Percentiles rank a stretch among this genome's conserved stretches.
Conservation (phyloP, 1,140 invertebrate species). For the Odontomachus brunneus region DNA sequence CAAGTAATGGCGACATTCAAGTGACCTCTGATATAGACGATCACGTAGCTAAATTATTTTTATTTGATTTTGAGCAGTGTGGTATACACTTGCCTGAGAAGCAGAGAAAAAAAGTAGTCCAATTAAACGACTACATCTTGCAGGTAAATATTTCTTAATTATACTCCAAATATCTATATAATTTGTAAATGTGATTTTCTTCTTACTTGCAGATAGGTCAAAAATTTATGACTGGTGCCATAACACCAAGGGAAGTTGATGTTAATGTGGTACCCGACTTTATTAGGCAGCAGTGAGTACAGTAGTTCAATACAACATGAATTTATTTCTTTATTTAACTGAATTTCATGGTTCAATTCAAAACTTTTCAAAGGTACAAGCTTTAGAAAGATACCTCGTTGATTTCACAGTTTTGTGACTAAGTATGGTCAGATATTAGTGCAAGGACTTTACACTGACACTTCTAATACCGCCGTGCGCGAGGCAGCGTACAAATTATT, state of each 20-base stretch:
- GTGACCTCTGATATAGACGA: conserved; percentile 91
- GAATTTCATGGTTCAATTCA: conserved; percentile 22
- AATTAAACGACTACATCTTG: conserved; percentile 92
- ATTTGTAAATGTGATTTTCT: conserved; percentile 11
- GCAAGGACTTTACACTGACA: conserved; percentile 93
- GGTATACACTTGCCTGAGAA: conserved; percentile 96
- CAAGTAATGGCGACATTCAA: conserved; percentile 89
- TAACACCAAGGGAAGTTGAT: conserved; percentile 88
- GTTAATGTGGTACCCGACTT: conserved; percentile 89
- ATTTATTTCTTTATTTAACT: neutral
- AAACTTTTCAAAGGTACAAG: conserved; percentile 43
- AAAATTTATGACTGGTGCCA: conserved; percentile 92
- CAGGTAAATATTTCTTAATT: conserved; percentile 73
- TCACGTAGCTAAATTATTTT: conserved; percentile 94
- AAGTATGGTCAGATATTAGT: conserved; percentile 91
- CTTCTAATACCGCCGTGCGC: conserved; percentile 90
- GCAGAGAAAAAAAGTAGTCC: conserved; percentile 91
- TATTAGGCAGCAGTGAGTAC: conserved; percentile 91
- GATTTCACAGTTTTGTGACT: conserved; percentile 88
- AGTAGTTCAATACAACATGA: conserved; percentile 7
- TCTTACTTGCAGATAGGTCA: conserved; percentile 90
- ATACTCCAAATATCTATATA: neutral
- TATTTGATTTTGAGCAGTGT: conserved; percentile 98
- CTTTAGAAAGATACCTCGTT: conserved; percentile 36
- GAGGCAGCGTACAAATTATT: conserved; percentile 96